Percentiles rank a stretch among this genome's conserved stretches.
Evolutionary conservation across 2,113 vertebrate species (phyloP).

Genomic region (Catharus bicknelli): DNA sequence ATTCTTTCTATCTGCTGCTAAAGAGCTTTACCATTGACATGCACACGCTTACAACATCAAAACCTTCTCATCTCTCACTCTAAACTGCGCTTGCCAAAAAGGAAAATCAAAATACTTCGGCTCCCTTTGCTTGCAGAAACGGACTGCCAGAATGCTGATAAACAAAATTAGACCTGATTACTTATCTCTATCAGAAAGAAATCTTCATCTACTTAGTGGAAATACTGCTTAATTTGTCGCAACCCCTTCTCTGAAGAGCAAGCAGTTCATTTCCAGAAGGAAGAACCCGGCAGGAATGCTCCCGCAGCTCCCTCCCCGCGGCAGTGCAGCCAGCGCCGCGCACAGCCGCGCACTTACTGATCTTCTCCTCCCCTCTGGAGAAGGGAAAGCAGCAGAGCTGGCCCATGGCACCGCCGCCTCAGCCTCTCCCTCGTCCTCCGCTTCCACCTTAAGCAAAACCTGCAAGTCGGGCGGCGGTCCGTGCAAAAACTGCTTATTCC

Average conservation of each 20-base stretch:
- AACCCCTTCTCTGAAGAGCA: neutral
- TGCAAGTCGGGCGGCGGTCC: neutral
- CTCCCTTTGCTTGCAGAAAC: neutral
- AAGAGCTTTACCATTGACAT: neutral
- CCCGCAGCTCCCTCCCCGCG: neutral
- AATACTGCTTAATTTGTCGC: neutral
- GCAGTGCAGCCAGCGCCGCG: neutral
- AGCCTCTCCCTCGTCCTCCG: constrained; percentile 17
- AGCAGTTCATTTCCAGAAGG: neutral
- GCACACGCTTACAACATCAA: neutral
- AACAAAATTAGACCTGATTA: neutral
- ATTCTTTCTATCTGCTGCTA: neutral
- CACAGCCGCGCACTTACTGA: constrained; percentile 85
- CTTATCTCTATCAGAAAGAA: neutral
- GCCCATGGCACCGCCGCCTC: constrained; percentile 83
- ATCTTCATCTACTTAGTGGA: neutral
- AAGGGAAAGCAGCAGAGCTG: constrained; percentile 97
- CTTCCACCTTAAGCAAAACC: constrained; percentile 30
- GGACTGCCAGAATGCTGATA: neutral
- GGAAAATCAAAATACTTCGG: constrained; percentile 21
- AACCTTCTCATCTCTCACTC: neutral
- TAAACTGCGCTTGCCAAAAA: neutral
- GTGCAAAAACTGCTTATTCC: constrained; percentile 27
- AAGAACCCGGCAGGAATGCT: neutral
- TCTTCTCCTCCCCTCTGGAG: constrained; percentile 88